Conservation (phyloP, 2,888 invertebrate species). For the Agrenia bidenticulata region DNA sequence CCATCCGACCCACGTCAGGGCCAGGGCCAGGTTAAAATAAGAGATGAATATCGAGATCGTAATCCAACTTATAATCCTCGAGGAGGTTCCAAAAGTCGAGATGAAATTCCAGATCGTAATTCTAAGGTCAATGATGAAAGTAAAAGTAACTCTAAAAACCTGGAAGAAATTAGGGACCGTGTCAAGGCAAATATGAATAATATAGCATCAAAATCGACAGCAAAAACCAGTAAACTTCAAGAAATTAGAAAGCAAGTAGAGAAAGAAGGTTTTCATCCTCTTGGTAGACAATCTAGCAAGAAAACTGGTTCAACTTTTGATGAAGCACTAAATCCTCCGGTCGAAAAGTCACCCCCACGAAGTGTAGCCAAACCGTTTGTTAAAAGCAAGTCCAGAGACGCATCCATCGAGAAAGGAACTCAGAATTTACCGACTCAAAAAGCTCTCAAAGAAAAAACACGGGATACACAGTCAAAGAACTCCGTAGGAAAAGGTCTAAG, state of each 20-base stretch:
- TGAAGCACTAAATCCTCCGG: constrained; percentile 29
- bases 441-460: background rate
- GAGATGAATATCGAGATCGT: constrained; percentile 6
- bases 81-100: background rate
- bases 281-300: constrained; percentile 30
- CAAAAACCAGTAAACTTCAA: constrained; percentile 20
- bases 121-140: background rate
- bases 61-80: background rate
- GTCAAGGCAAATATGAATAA: background rate
- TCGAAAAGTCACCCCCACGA: background rate
- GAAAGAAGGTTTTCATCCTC: constrained; percentile 34
- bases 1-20: too few relatives aligned
- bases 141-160: background rate
- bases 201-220: background rate
- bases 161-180: constrained; percentile 15
- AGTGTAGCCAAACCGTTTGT: background rate
- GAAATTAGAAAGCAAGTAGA: constrained; percentile 38
- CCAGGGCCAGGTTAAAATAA: too few relatives aligned
- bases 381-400: background rate
- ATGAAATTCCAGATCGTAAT: background rate
- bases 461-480: background rate
- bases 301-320: constrained; percentile 34
- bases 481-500: background rate
- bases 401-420: constrained; percentile 19
- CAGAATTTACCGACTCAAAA: constrained; percentile 10